Evolutionary conservation across 2,797 vertebrate species (phyloP).

Genomic region (Denticeps clupeoides): DNA sequence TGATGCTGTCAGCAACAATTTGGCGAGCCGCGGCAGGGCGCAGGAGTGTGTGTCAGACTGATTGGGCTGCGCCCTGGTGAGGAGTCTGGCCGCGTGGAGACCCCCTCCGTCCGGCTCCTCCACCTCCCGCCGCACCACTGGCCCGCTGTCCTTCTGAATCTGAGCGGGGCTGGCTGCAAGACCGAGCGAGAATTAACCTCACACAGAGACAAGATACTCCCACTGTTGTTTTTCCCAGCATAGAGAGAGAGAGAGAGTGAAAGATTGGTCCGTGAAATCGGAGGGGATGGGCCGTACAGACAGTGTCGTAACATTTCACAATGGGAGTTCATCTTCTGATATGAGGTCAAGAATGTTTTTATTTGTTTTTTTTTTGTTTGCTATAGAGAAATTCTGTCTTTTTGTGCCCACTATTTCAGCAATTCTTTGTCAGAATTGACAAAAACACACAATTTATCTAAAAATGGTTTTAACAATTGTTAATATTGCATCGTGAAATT

Average conservation of each 20-base stretch:
- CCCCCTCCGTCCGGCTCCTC: neutral
- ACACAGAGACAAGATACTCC: neutral
- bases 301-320: neutral
- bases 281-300: neutral
- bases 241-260: neutral
- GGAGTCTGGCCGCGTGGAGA: conserved; percentile 26
- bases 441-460: too few species aligned
- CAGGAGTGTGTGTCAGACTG: conserved; percentile 8
- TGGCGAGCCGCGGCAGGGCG: conserved; percentile 20
- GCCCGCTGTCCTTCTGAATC: too few species aligned
- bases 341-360: neutral
- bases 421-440: too few species aligned
- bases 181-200: neutral
- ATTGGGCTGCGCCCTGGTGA: conserved; percentile 30
- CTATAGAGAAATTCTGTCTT: conserved; percentile 15
- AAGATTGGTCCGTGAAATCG: neutral
- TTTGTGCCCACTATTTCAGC: too few species aligned
- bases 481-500: too few species aligned
- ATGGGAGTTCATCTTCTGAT: neutral
- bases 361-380: conserved; percentile 8
- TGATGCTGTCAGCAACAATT: conserved; percentile 55
- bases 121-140: too few species aligned
- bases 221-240: neutral
- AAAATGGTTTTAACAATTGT: too few species aligned
- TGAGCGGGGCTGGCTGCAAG: conserved; percentile 1